Evolutionary conservation across 2,888 invertebrate species (phyloP).

Genomic region (Sympetrum striolatum): DNA sequence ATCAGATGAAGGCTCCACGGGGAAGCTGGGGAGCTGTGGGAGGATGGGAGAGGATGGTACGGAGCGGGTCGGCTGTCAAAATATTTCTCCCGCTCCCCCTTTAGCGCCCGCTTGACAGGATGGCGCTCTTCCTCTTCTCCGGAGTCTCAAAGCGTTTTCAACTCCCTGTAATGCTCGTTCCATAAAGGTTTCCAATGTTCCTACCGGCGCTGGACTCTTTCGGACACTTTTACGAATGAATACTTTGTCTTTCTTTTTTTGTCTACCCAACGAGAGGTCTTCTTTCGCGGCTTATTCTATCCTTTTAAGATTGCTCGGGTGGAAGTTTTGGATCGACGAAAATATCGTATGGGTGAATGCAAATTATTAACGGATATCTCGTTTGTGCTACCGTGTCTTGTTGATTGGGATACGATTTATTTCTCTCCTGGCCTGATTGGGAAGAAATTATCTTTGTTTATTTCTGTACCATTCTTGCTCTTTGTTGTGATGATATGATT

Average conservation of each 20-base stretch:
- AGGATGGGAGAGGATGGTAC: not conserved
- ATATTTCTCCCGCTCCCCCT: constrained; percentile 15
- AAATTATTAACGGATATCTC: too few relatives aligned
- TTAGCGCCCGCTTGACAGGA: not conserved
- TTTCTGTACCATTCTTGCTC: too few relatives aligned
- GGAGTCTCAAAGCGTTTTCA: not conserved
- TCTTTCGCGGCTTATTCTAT: not conserved
- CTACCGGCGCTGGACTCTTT: not conserved
- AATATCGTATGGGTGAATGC: too few relatives aligned
- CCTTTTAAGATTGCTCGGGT: too few relatives aligned
- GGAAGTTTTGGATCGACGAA: not conserved
- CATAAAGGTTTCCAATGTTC: not conserved
- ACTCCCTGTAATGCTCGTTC: not conserved
- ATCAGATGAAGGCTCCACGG: constrained; percentile 8
- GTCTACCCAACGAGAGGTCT: not conserved
- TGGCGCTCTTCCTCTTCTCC: not conserved
- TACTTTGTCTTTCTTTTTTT: not conserved
- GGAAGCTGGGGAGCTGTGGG: not conserved
- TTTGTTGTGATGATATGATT: too few relatives aligned
- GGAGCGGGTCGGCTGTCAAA: constrained; percentile 5
- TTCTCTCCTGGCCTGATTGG: too few relatives aligned
- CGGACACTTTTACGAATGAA: not conserved
- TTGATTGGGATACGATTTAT: too few relatives aligned
- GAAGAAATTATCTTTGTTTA: too few relatives aligned
- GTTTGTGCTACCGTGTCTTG: too few relatives aligned